Percentiles rank a stretch among this genome's conserved stretches.
Evolutionary conservation across 2,797 vertebrate species (phyloP).

Genomic region (Acipenser oxyrinchus): DNA sequence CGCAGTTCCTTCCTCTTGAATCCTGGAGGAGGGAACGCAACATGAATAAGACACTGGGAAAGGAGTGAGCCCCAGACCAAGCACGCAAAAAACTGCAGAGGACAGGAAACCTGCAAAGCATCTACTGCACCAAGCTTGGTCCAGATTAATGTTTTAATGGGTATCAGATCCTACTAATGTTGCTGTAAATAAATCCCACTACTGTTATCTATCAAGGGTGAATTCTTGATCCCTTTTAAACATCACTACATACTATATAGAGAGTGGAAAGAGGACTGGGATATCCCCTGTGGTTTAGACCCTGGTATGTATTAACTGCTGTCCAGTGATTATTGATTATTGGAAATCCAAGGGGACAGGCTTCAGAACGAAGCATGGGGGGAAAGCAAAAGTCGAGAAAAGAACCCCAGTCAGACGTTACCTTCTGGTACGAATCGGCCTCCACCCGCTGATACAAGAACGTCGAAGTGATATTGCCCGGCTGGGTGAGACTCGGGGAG

Average conservation of each 20-base stretch:
- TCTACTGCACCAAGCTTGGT: too few relatives aligned
- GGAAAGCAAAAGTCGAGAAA: not conserved
- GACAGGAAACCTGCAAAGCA: too few relatives aligned
- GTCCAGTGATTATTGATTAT: not conserved
- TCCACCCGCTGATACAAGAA: conserved; percentile 85
- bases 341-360: not conserved
- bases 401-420: conserved; percentile 40
- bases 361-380: not conserved
- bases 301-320: too few relatives aligned
- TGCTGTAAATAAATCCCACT: too few relatives aligned
- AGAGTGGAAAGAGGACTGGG: too few relatives aligned
- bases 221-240: too few relatives aligned
- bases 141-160: too few relatives aligned
- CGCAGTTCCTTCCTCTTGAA: conserved; percentile 82
- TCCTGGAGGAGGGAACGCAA: conserved; percentile 44
- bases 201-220: too few relatives aligned
- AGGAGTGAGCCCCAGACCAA: not conserved
- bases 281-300: too few relatives aligned
- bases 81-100: too few relatives aligned
- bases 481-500: conserved; percentile 61
- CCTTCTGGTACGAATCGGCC: conserved; percentile 82
- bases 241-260: too few relatives aligned
- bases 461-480: conserved; percentile 70
- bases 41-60: not conserved
- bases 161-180: too few relatives aligned